Evolutionary conservation across 2,888 invertebrate genomes (phyloP).

Genomic region (Axea sp.): DNA sequence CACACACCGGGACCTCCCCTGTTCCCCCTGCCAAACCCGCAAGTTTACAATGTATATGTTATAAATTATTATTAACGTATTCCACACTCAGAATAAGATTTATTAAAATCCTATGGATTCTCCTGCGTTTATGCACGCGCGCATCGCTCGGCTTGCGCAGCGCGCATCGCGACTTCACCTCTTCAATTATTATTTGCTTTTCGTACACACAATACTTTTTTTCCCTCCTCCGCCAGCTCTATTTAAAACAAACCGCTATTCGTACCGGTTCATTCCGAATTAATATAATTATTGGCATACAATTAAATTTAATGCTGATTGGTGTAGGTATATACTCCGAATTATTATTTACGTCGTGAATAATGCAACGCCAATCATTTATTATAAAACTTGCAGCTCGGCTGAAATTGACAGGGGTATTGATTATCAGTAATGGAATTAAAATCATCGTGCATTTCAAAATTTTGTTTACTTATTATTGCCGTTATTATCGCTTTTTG

Average conservation of each 20-base stretch:
- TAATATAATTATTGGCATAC: conserved; percentile 52
- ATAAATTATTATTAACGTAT: conserved; percentile 79
- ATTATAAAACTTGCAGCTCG: conserved; percentile 53
- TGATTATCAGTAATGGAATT: conserved; percentile 58
- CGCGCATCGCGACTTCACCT: conserved; percentile 1
- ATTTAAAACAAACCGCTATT: conserved; percentile 3
- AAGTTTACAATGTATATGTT: conserved; percentile 76
- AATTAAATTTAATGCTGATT: conserved; percentile 57
- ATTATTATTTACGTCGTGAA: conserved; percentile 53
- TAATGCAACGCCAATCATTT: conserved; percentile 59
- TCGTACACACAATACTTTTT: background rate
- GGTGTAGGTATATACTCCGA: conserved; percentile 34
- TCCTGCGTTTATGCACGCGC: too few species aligned
- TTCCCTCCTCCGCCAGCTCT: background rate
- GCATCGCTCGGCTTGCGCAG: too few species aligned
- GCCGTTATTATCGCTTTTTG: conserved; percentile 44
- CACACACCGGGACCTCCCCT: conserved; percentile 11
- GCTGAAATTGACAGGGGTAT: conserved; percentile 54
- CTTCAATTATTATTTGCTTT: conserved; percentile 13
- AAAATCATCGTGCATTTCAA: conserved; percentile 46
- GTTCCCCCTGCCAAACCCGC: background rate
- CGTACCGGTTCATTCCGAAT: conserved; percentile 19
- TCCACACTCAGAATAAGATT: conserved; percentile 67
- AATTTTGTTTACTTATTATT: conserved; percentile 50
- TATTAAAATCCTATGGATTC: conserved; percentile 48